Evolutionary conservation across 1,140 invertebrate species (phyloP), one percentile per base, ranked within the genome.

Genomic region (Colletes gigas): DNA sequence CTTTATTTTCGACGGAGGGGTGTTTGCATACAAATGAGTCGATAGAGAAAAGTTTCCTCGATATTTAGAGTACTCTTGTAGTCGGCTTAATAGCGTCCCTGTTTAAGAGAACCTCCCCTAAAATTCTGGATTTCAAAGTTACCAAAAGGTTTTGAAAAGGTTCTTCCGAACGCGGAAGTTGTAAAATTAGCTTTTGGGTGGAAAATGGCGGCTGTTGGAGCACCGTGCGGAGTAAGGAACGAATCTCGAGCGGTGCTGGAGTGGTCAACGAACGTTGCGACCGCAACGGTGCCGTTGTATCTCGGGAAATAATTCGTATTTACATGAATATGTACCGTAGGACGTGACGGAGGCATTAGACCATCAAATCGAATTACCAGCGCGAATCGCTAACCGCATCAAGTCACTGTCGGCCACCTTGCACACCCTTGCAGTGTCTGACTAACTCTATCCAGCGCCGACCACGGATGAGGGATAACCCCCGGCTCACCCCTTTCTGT

Each of bases 341-440:
- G 73, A 83, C 70, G 79, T 80, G 84, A 82, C 72, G 83, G 83
- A 87, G 83, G 90, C 86, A 88, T 88, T 89, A 88, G 89, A 90
- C 85, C 88, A 86, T 88, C 85, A 89, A 91, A 91, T 90, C 88
- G 87, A 91, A 86, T 91, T 91, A 91, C 78, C 83, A 71, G 84
- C 82, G 83, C 89, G 88, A 90, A 88, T 88, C 88, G 86, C 88
- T 91, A 91, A 91, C 89, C 87, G 83, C 85, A 88, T 91, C 89
- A 90, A 91, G 89, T 91, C 89, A 89, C 88, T 90, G 89, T 90
- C 88, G 87, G 82, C 87, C 88, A 90, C 88, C 89, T 90, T 89
- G 86, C 74, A 78, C 55, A 75, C 83, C 85, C 76, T 84, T 87
- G 77, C 83, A 71, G 63, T 83, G 85, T 88, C 86, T 87, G 84